A percentile compares a stretch with the other conserved stretches of the same genome.
These are phyloP conservation scores for Meandrina meandrites DNA, from an alignment of 92 coral and sea anemone species.

Conservation along the genomic window DNA sequence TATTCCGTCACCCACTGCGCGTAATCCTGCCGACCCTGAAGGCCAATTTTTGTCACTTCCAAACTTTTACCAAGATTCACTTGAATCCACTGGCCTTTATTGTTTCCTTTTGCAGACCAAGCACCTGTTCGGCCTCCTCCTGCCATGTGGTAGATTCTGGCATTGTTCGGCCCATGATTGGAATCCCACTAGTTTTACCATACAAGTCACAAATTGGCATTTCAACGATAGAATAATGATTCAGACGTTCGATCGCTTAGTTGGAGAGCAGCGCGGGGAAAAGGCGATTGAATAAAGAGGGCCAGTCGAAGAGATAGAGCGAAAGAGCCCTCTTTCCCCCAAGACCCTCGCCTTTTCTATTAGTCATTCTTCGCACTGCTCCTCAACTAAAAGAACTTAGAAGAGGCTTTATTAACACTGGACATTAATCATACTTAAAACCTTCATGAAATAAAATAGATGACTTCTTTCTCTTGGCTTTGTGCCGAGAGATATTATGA, in stretches of 20 bases:
- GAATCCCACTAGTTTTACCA: neutral
- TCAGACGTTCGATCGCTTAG: neutral
- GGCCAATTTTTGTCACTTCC: conserved; percentile 21
- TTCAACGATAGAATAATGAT: too few species aligned
- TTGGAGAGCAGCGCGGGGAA: neutral
- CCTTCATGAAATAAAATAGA: too few species aligned
- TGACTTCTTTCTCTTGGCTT: too few species aligned
- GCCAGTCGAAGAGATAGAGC: too few species aligned
- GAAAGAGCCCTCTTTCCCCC: too few species aligned
- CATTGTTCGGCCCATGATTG: neutral
- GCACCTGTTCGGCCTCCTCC: neutral
- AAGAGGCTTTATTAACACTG: too few species aligned
- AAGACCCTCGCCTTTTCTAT: too few species aligned
- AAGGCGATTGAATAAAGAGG: too few species aligned
- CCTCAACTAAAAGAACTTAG: too few species aligned
- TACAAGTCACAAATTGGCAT: neutral
- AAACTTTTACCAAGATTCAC: neutral
- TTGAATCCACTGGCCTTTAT: conserved; percentile 24
- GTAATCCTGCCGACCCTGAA: conserved; percentile 3
- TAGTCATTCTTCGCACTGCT: too few species aligned
- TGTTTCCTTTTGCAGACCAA: neutral
- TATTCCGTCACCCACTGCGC: conserved; percentile 18
- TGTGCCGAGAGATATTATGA: too few species aligned
- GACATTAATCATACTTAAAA: too few species aligned
- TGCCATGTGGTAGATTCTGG: neutral